phyloP scores from a whole-genome alignment of 2,113 vertebrate species.

The Takifugu bimaculatus region DNA sequence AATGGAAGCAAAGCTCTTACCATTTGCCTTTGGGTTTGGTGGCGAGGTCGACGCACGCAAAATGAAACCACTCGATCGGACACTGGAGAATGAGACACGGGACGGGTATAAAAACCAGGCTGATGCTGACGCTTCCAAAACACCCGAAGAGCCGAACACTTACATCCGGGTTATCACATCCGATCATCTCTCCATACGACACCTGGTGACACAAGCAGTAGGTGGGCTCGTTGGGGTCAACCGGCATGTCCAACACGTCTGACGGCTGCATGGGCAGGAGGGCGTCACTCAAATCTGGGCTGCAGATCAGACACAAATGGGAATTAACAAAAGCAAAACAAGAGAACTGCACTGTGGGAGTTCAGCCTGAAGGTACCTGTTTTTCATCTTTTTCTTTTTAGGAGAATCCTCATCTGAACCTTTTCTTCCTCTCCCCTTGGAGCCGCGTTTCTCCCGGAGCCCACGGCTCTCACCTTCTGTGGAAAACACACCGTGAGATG shows the following conservation, averaged over 20 bases:
- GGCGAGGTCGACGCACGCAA: conserved; percentile 94
- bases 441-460: conserved; percentile 86
- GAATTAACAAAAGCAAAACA: neutral
- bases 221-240: conserved; percentile 96
- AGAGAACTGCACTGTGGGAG: neutral
- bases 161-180: conserved; percentile 97
- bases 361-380: conserved; percentile 71
- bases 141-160: conserved; percentile 37
- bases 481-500: conserved; percentile 1
- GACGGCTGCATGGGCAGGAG: conserved; percentile 92
- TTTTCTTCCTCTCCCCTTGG: conserved; percentile 84
- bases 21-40: conserved; percentile 99
- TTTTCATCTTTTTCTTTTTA: conserved; percentile 92
- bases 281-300: conserved; percentile 84
- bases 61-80: conserved; percentile 99
- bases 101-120: neutral
- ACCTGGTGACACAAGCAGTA: conserved; percentile 98
- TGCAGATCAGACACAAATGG: conserved; percentile 42
- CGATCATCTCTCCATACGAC: conserved; percentile 98
- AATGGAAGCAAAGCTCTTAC: conserved; percentile 67
- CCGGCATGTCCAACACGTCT: conserved; percentile 96
- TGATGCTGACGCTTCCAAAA: neutral
- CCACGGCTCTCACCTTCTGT: conserved; percentile 79
- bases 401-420: conserved; percentile 92
- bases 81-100: conserved; percentile 73